These are phyloP conservation scores for Cyclophora punctaria DNA, from an alignment of 2,888 invertebrate genomes.

Conservation along the genomic window DNA sequence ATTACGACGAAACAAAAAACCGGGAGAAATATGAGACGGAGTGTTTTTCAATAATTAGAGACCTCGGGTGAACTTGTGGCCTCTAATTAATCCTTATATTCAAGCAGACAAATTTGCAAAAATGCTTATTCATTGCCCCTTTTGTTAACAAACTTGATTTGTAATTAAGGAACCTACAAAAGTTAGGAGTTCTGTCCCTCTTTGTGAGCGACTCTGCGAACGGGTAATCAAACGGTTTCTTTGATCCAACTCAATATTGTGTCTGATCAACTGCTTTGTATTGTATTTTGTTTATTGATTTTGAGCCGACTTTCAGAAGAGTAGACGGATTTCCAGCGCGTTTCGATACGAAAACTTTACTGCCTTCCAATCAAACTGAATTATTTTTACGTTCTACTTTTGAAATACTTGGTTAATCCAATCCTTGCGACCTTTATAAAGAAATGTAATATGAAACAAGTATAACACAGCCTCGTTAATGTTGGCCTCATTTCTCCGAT, in stretches of 20 bases:
- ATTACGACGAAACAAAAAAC: constrained; percentile 25
- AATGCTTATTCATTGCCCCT: constrained; percentile 22
- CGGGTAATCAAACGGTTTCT: too few species aligned
- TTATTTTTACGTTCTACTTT: too few species aligned
- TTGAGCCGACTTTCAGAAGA: neutral
- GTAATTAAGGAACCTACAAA: constrained; percentile 18
- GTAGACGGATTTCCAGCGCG: too few species aligned
- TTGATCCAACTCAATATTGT: too few species aligned
- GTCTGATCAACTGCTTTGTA: too few species aligned
- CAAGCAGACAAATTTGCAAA: constrained; percentile 30
- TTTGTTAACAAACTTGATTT: constrained; percentile 22
- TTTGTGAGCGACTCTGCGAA: constrained; percentile 1
- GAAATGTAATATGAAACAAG: too few species aligned
- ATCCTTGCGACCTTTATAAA: too few species aligned
- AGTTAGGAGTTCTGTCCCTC: constrained; percentile 16
- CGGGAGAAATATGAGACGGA: constrained; percentile 23
- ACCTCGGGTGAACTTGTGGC: constrained; percentile 16
- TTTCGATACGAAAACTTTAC: too few species aligned
- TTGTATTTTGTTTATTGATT: constrained; percentile 4
- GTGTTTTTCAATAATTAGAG: constrained; percentile 36
- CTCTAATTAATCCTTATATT: constrained; percentile 36
- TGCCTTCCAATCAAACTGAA: too few species aligned
- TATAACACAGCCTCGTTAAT: too few species aligned
- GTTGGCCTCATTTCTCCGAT: too few species aligned
- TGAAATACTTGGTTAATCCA: too few species aligned